phyloP scores from a whole-genome alignment of 2,113 vertebrate genomes.

The Lynx canadensis region DNA sequence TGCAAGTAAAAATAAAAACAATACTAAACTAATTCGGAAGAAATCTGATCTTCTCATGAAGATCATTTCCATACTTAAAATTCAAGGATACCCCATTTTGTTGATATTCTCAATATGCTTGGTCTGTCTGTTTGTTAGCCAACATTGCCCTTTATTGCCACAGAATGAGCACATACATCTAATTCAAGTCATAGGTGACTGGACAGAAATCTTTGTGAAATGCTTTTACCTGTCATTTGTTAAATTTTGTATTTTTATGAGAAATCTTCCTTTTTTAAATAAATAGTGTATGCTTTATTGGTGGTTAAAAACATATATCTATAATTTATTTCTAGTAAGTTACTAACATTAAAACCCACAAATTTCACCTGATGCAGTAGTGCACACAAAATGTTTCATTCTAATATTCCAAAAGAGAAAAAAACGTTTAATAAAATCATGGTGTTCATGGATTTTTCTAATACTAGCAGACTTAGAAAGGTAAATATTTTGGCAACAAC shows the following conservation, averaged over 20 bases:
- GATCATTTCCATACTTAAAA: neutral
- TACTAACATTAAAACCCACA: neutral
- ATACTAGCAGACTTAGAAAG: neutral
- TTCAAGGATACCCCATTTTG: neutral
- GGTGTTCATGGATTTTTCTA: neutral
- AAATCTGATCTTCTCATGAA: neutral
- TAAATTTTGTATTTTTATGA: neutral
- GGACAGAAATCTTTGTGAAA: neutral
- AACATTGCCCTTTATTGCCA: neutral
- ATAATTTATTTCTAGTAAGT: neutral
- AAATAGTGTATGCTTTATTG: neutral
- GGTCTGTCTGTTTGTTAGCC: neutral
- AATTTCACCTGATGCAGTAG: neutral
- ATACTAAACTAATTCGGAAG: neutral
- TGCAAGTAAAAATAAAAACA: neutral
- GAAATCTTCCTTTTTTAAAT: neutral
- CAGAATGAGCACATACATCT: neutral
- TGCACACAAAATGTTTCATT: neutral
- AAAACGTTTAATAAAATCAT: neutral
- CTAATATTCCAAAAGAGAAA: neutral
- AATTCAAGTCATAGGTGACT: neutral
- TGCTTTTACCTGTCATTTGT: neutral
- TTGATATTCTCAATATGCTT: neutral
- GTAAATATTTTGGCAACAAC: neutral
- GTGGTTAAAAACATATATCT: neutral